Percentiles rank a stretch among this genome's conserved stretches.
These are phyloP conservation scores for Nephrocerus scutellatus DNA, from an alignment of 2,888 invertebrate species.

Conservation along the genomic window DNA sequence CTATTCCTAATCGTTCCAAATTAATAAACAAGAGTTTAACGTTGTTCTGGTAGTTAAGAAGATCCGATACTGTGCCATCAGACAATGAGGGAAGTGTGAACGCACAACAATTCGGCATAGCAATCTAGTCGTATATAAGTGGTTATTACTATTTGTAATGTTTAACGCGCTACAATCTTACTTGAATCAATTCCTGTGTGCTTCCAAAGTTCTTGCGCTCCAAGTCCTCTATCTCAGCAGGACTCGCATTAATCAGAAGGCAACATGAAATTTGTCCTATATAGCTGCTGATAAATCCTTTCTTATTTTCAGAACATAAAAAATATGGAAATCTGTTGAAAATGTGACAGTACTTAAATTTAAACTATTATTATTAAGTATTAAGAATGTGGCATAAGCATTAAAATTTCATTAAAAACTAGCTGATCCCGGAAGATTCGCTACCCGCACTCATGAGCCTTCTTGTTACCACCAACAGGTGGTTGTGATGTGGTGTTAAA, in stretches of 20 bases:
- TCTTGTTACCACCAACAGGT: no score
- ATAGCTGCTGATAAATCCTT: constrained; percentile 25
- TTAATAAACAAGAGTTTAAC: constrained; percentile 18
- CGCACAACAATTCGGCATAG: constrained; percentile 25
- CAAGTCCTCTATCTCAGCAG: constrained; percentile 27
- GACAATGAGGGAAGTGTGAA: constrained; percentile 21
- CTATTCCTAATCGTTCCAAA: constrained; percentile 16
- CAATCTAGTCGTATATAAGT: constrained; percentile 13
- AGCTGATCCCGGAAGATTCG: background rate
- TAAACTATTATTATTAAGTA: background rate
- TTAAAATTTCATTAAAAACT: background rate
- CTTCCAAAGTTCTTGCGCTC: constrained; percentile 20
- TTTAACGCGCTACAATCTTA: no score
- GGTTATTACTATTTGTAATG: background rate
- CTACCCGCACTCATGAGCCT: background rate
- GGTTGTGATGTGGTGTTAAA: no score
- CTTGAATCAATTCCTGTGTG: constrained; percentile 24
- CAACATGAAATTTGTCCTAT: constrained; percentile 27
- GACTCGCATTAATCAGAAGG: constrained; percentile 27
- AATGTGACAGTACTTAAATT: background rate
- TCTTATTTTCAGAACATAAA: constrained; percentile 28
- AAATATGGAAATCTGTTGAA: constrained; percentile 35
- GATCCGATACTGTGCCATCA: constrained; percentile 23
- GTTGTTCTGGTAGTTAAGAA: constrained; percentile 8
- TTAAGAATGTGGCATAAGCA: no score